A percentile compares a stretch with the other conserved stretches of the same genome.
Conservation (phyloP, 2,888 invertebrate genomes). For the Pristionchus entomophagus region DNA sequence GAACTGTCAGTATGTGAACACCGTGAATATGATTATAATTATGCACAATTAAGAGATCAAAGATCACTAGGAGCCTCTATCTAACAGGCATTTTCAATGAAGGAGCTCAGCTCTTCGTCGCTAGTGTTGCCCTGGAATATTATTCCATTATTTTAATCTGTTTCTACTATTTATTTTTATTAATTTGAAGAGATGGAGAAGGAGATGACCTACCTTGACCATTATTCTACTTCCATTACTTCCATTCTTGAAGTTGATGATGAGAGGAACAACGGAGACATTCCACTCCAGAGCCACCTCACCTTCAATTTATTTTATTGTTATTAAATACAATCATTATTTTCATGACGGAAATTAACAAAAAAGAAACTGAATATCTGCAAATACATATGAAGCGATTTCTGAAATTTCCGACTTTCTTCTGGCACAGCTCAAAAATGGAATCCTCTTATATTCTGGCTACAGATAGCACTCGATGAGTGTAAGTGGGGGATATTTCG, state of each 20-base stretch:
- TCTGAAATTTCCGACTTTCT: no score
- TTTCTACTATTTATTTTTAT: not conserved
- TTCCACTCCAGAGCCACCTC: constrained; percentile 26
- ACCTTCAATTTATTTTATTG: not conserved
- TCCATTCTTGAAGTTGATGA: constrained; percentile 15
- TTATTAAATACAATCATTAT: not conserved
- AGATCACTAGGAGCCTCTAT: constrained; percentile 5
- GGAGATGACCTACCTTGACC: not conserved
- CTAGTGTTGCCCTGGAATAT: constrained; percentile 53
- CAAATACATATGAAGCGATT: no score
- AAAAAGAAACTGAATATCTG: not conserved
- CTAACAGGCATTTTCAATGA: constrained; percentile 57
- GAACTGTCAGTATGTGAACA: not conserved
- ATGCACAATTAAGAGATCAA: not conserved
- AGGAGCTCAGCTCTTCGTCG: constrained; percentile 59
- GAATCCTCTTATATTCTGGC: no score
- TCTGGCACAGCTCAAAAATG: no score
- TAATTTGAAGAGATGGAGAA: no score
- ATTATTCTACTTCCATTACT: not conserved
- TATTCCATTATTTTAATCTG: not conserved
- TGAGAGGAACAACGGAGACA: constrained; percentile 14
- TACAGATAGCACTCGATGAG: no score
- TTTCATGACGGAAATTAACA: not conserved
- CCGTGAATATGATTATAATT: not conserved
- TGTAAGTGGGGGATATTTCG: no score